phyloP scores from a whole-genome alignment of 2,113 vertebrate genomes.

The Pedionomus torquatus region DNA sequence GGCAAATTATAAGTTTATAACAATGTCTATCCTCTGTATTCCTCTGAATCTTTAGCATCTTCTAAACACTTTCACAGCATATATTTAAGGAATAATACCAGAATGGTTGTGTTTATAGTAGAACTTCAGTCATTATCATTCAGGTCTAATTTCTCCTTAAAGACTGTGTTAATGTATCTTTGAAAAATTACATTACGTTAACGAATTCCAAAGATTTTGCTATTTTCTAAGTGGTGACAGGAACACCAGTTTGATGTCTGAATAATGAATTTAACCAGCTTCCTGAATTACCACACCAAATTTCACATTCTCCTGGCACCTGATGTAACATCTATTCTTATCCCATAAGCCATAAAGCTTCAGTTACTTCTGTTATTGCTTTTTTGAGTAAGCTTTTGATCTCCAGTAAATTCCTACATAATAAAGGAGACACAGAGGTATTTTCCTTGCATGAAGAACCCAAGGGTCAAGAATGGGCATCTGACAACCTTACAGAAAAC shows the following conservation, averaged over 20 bases:
- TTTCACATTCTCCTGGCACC: not conserved
- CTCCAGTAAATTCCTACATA: not conserved
- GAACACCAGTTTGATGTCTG: not conserved
- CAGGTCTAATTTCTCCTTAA: not conserved
- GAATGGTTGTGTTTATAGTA: not conserved
- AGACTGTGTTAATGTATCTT: not conserved
- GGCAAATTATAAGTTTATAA: not conserved
- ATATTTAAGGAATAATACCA: not conserved
- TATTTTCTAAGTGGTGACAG: not conserved
- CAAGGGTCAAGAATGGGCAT: not conserved
- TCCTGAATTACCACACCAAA: not conserved
- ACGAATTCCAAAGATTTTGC: not conserved
- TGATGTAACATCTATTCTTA: not conserved
- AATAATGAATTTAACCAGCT: not conserved
- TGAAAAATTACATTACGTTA: not conserved
- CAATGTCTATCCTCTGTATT: not conserved
- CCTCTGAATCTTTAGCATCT: not conserved
- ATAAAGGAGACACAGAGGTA: not conserved
- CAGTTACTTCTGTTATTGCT: not conserved
- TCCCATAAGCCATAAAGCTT: not conserved
- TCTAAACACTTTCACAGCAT: not conserved
- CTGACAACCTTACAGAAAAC: not conserved
- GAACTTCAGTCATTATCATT: not conserved
- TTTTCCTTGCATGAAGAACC: not conserved
- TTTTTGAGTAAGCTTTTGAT: slow-evolving; percentile 10